These are phyloP conservation scores for Microcebus griseorufus DNA, from an alignment of 2,113 vertebrate genomes.

Conservation along the genomic window DNA sequence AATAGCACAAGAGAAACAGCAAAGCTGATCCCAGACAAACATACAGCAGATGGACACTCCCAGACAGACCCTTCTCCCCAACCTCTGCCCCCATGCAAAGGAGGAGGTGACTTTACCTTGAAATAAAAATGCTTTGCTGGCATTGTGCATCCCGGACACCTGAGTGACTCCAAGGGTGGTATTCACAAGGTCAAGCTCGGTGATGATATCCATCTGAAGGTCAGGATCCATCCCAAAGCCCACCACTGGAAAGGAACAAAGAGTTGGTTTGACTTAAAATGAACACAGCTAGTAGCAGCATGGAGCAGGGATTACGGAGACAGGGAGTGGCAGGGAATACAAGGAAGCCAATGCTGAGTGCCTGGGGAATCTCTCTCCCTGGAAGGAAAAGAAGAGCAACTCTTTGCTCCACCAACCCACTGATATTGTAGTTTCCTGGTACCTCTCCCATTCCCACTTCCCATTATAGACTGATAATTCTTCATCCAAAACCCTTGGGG, in stretches of 20 bases:
- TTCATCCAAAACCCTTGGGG: neutral
- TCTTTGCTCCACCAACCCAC: neutral
- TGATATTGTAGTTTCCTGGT: neutral
- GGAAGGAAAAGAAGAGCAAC: neutral
- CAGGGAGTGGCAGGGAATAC: neutral
- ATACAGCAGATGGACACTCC: neutral
- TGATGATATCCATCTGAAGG: constrained; percentile 94
- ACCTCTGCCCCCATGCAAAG: neutral
- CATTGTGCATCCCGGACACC: constrained; percentile 94
- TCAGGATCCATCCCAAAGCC: constrained; percentile 92
- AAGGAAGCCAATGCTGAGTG: neutral
- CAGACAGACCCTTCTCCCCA: neutral
- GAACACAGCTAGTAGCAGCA: neutral
- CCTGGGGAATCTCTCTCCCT: neutral
- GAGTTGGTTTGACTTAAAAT: constrained; percentile 66
- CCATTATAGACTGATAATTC: neutral
- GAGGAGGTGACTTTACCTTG: constrained; percentile 88
- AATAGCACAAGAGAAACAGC: neutral
- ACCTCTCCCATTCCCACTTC: neutral
- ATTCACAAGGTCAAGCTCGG: constrained; percentile 93
- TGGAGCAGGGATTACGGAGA: neutral
- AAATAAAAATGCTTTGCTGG: constrained; percentile 95
- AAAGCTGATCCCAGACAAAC: neutral
- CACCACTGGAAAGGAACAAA: constrained; percentile 84
- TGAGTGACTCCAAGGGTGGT: constrained; percentile 93